These are phyloP conservation scores for Pteruthius melanotis DNA, from an alignment of 2,113 vertebrate species.

Conservation along the genomic window DNA sequence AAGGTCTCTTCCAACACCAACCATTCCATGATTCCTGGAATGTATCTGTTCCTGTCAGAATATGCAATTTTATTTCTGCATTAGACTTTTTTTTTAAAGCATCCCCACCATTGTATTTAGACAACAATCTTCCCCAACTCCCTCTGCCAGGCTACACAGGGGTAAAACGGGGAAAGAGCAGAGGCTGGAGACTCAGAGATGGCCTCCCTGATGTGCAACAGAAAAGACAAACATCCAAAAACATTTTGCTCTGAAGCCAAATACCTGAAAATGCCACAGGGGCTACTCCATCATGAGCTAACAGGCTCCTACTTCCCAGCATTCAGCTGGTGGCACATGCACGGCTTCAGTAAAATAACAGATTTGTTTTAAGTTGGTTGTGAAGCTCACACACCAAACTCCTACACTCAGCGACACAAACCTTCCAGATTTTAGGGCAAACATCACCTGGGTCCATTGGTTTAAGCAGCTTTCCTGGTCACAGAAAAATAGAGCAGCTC, in stretches of 20 bases:
- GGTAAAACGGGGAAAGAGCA: background rate
- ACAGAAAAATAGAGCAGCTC: background rate
- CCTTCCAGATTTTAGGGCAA: background rate
- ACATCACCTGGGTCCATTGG: background rate
- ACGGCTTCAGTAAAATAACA: background rate
- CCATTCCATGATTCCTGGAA: background rate
- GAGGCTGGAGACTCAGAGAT: rapidly evolving
- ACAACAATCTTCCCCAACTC: background rate
- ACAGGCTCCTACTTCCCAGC: background rate
- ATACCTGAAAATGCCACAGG: background rate
- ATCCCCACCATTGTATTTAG: background rate
- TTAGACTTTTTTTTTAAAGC: background rate
- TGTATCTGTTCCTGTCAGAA: background rate
- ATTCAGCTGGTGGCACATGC: background rate
- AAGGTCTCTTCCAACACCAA: background rate
- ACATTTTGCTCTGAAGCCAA: rapidly evolving
- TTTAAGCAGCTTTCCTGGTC: background rate
- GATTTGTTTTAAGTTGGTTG: background rate
- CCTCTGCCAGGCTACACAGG: background rate
- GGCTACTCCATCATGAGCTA: background rate
- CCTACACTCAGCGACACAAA: background rate
- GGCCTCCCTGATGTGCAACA: background rate
- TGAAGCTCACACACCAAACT: background rate
- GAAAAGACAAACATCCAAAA: background rate
- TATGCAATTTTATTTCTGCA: background rate